Percentiles rank a stretch among this genome's conserved stretches.
Evolutionary conservation across 2,888 invertebrate genomes (phyloP).

Genomic region (Argynnis bischoffii): DNA sequence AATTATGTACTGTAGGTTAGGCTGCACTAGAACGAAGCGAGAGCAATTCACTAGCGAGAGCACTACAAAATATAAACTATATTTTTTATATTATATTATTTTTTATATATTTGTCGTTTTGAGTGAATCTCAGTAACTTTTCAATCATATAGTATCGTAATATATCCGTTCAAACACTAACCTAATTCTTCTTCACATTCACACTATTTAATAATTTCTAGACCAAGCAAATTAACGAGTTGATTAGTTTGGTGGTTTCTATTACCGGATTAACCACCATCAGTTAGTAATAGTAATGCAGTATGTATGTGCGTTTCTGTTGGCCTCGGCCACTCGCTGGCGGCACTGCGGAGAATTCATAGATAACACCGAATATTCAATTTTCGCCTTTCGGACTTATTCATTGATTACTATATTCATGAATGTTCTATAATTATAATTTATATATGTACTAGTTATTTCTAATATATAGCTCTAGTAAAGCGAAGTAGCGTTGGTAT

Average conservation of each 20-base stretch:
- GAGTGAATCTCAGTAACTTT: no score
- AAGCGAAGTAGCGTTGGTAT: no score
- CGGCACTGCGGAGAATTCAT: constrained; percentile 5
- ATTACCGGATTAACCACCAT: constrained; percentile 39
- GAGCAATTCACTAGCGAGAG: no score
- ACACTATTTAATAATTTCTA: constrained; percentile 14
- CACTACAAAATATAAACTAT: no score
- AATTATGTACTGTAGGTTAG: no score
- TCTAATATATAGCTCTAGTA: no score
- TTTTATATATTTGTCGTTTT: no score
- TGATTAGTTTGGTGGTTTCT: constrained; percentile 29
- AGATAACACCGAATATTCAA: background rate
- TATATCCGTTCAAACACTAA: background rate
- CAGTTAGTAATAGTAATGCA: constrained; percentile 34
- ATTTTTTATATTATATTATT: no score
- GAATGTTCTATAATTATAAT: no score
- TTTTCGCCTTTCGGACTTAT: background rate
- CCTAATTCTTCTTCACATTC: constrained; percentile 9
- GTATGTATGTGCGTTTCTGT: constrained; percentile 5
- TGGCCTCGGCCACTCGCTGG: background rate
- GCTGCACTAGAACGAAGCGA: no score
- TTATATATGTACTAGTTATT: no score
- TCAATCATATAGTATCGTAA: background rate
- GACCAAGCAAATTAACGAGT: constrained; percentile 28
- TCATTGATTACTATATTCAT: no score